A percentile compares a stretch with the other conserved stretches of the same genome.
phyloP scores from a whole-genome alignment of 2,797 vertebrate genomes.

The Sebastes matsubarae region DNA sequence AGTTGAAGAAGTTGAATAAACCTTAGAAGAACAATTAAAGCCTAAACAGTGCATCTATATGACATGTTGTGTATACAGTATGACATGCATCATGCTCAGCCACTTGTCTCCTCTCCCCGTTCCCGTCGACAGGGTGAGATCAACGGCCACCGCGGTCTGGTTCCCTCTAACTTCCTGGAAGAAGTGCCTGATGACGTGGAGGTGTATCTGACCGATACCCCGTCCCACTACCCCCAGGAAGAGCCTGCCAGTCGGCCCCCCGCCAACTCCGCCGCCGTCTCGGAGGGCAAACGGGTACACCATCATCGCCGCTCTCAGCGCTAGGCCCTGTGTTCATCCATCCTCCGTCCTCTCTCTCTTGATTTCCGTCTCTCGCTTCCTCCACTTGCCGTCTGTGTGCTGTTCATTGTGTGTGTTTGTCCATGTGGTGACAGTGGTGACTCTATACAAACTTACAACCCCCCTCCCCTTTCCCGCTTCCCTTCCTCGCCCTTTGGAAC shows the following conservation, averaged over 20 bases:
- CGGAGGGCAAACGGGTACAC: conserved; percentile 97
- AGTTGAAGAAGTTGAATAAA: too few species aligned
- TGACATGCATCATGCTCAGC: not conserved
- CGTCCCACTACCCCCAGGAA: conserved; percentile 85
- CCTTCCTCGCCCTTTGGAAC: conserved; percentile 44
- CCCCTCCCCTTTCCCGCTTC: not conserved
- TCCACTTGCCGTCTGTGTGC: conserved; percentile 83
- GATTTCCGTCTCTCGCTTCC: conserved; percentile 80
- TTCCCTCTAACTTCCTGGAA: conserved; percentile 99
- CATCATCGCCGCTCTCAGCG: conserved; percentile 76
- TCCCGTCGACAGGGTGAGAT: conserved; percentile 88
- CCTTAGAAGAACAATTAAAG: too few species aligned
- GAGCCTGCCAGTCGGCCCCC: conserved; percentile 69
- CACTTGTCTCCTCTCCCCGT: not conserved
- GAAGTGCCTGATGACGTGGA: conserved; percentile 99
- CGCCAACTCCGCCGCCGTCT: conserved; percentile 53
- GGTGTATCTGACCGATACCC: conserved; percentile 94
- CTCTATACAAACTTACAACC: conserved; percentile 75
- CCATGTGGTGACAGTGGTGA: conserved; percentile 83
- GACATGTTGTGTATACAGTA: not conserved
- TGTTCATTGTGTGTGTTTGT: conserved; percentile 83
- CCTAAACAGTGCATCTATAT: not conserved
- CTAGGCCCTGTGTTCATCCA: conserved; percentile 85
- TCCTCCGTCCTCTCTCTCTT: conserved; percentile 82
- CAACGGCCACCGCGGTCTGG: conserved; percentile 94